Evolutionary conservation across 2,113 vertebrate species (phyloP), one percentile per base, ranked within the genome.

Genomic region (Zapus hudsonius): DNA sequence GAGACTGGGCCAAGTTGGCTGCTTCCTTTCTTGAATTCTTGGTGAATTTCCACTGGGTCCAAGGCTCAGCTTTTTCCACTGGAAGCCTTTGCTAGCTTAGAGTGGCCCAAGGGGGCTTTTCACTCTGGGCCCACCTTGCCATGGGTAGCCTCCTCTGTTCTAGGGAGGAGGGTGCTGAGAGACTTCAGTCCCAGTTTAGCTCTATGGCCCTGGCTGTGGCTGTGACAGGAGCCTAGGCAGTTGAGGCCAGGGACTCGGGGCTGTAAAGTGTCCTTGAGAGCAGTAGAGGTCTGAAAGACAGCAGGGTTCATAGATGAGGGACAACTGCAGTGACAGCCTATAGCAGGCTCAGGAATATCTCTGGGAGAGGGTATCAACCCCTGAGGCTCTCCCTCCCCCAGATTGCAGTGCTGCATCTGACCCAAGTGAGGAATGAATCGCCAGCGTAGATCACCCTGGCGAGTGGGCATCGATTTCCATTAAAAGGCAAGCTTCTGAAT

Each of bases 401-500:
- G 59, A 19, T 47, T 59, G 31, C 20, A 13, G 59, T 15, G 67
- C 13, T 73, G 86, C 87, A 33, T 93, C 61, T 1, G 52, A 82
- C 55, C 44, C 12, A 66, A 87, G 47, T 2, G 38, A 74, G 92
- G 95, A 93, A 94, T 92, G 96, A 98, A 96, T 95, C 27, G 52
- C 95, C 67, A 70, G 90, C 82, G 87, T 96, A 95, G 94, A 96
- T 97, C 97, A 96, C 94, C 90, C 96, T 90, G 96, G 94, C 23
- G 36, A 94, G 96, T 84, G 87, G 52, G 88, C 96, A 97, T 97
- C 84, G 92, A 92, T 98, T 98, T 97, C 95, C 91, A 70, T 95
- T 96, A 94, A 97, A 95, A 97, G 95, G 78, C 90, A 92, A 96
- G 89, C 93, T 94, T 90, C 75, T 96, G 96, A 96, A 94, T 97